Conservation (phyloP, 53 echinoderm and acorn worm genomes). For the Holothuria scabra region DNA sequence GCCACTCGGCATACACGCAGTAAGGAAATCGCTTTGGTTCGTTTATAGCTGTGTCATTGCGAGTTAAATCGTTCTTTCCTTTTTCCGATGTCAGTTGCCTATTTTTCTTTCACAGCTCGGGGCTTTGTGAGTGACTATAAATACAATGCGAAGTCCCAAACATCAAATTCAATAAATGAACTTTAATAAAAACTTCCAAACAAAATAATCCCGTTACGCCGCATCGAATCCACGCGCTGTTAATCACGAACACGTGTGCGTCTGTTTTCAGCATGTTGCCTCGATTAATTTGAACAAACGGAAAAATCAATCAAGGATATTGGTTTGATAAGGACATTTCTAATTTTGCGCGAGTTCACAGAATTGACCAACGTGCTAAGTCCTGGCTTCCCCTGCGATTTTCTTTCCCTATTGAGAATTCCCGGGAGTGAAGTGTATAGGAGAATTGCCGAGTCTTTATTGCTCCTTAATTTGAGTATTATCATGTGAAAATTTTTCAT, state of each 20-base stretch:
- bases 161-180: constrained; percentile 34
- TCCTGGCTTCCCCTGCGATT: constrained; percentile 22
- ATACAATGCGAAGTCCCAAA: not conserved
- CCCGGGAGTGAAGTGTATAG: constrained; percentile 10
- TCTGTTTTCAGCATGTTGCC: constrained; percentile 28
- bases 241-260: constrained; percentile 40
- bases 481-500: constrained; percentile 49
- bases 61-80: too few relatives aligned
- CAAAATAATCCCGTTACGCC: constrained; percentile 3
- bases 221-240: constrained; percentile 15
- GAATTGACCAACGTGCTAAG: constrained; percentile 41
- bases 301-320: constrained; percentile 27
- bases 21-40: too few relatives aligned
- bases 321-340: constrained; percentile 33
- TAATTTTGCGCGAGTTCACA: constrained; percentile 8
- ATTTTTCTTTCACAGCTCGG: too few relatives aligned
- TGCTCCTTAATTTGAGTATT: not conserved
- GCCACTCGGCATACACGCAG: too few relatives aligned
- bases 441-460: not conserved
- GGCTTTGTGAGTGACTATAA: constrained; percentile 17
- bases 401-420: constrained; percentile 21
- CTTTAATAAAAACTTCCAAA: constrained; percentile 32
- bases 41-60: too few relatives aligned
- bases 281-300: constrained; percentile 29
- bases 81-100: too few relatives aligned